Base-by-base conservation (phyloP, 2,113 vertebrate genomes). In the Myrmophylax atrothorax region DNA sequence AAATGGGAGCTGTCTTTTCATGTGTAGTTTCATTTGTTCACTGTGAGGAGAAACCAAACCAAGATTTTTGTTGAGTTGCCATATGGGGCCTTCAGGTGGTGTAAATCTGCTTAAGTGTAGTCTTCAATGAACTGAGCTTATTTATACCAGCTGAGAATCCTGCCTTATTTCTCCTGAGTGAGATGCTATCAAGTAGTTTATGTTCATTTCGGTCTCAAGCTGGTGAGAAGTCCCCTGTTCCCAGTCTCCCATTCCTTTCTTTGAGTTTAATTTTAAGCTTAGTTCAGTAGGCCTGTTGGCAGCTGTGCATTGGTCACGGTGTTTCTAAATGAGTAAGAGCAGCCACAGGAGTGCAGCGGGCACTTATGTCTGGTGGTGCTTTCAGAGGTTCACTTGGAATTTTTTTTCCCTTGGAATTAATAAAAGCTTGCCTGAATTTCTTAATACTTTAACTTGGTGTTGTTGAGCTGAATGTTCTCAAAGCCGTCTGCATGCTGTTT, bases 401-500 rank as follows among this genome's bases (percentile, higher is more conserved):
- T 33, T 37, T 44, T 37, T 40, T 2, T 6, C 2, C 14, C 28
- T 31, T 52, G 35, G 33, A 83, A 37, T 90, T 88, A 75, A 64
- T 63, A 89, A 89, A 84, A 77, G 37, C 66, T 24, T 44, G 12
- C 38, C 52, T 92, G 10, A 77, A 72, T 44, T 63, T 90, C 60
- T 84, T 18, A 33, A 13, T 84, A 5, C 31, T 70, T 50, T 58
- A 38, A 53, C n/a, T 3, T 2, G 22, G 24, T 59, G 66, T 7
- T 60, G 25, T 82, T 79, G 50, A 87, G 66, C 66, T 75, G 73
- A 91, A 53, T 59, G 60, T 79, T 94, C 53, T 92, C 84, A 90
- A 75, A 94, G 81, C 87, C 37, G 5, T 87, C 89, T 88, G 92
- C 89, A 53, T 94, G 83, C 80, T 95, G 93, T 90, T 97, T 97